Evolutionary conservation across 1,140 invertebrate species (phyloP), one percentile per base, ranked within the genome.

Genomic region (Pogonus chalceus): DNA sequence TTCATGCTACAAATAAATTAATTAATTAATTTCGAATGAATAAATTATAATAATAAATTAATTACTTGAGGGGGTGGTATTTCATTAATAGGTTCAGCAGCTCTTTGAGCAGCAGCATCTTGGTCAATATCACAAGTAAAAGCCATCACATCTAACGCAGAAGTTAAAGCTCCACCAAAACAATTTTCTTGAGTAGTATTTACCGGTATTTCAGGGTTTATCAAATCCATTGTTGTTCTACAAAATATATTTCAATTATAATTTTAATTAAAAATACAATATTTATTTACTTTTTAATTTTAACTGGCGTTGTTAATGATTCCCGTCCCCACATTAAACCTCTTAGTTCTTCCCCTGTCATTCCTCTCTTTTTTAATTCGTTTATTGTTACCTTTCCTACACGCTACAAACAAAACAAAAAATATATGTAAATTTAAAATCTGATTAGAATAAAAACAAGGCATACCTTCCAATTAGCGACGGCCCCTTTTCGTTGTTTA

Each of bases 381-480:
- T 80, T 83, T 67, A 92, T 85, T 7, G 89, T 92, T 14, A 92
- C 87, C 72, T 89, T 90, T 1, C 90, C 88, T 9, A 92, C 88
- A 57, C 87, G 78, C 87, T 92, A 64, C 23, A 71, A 72, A 58
- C 10, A 43, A 23, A 23, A 31, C 26, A 31, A 7, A 31, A 31
- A 4, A 31, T 31, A 31, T 31, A 7, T 7, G 4, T 2, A 53
- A 23, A 53, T 18, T 7, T 9, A 22, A 53, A 9, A 21, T 49
- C 10, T 12, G 4, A 9, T 49, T 54, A n/a, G 16, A 16, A 7
- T 58, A 12, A 55, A 49, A 39, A 35, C 54, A 51, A 43, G 46
- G 57, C 60, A 61, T 59, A 92, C 94, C 85, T 98, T 98, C 96
- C 96, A 99, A 72, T 98, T 97, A 46, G 82, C 74, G 0, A 98